Evolutionary conservation across 2,113 vertebrate species (phyloP).

Genomic region (Candoia aspera): DNA sequence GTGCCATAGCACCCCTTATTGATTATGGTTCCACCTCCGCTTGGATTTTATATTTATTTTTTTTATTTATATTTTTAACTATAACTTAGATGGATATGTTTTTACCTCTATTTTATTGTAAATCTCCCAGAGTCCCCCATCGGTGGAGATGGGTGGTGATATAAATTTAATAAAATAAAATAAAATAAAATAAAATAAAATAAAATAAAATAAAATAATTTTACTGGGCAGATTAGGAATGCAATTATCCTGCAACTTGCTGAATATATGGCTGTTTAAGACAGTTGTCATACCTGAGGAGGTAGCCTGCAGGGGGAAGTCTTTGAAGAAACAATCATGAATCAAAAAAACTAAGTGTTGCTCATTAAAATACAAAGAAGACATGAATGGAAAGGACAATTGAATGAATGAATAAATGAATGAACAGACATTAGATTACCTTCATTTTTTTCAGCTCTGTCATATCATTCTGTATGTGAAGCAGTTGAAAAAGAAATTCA

Average conservation of each 20-base stretch:
- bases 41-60: no score
- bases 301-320: background rate
- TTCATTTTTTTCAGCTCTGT: constrained; percentile 56
- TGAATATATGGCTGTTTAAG: constrained; percentile 17
- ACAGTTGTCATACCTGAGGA: constrained; percentile 33
- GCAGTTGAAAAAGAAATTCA: background rate
- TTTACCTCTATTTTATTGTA: no score
- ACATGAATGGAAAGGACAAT: constrained; percentile 69
- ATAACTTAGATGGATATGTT: no score
- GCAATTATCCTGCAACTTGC: constrained; percentile 4
- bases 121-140: no score
- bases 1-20: no score
- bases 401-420: constrained; percentile 64
- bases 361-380: constrained; percentile 53
- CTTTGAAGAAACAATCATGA: constrained; percentile 44
- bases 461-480: constrained; percentile 45
- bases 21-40: no score
- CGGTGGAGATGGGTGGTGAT: no score
- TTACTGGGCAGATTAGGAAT: accelerated
- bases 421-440: constrained; percentile 67
- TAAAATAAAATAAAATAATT: no score
- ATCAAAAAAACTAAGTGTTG: constrained; percentile 49
- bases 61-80: no score
- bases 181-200: no score
- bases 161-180: no score